Evolutionary conservation across 2,113 vertebrate genomes (phyloP).

Genomic region (Heloderma charlesbogerti): DNA sequence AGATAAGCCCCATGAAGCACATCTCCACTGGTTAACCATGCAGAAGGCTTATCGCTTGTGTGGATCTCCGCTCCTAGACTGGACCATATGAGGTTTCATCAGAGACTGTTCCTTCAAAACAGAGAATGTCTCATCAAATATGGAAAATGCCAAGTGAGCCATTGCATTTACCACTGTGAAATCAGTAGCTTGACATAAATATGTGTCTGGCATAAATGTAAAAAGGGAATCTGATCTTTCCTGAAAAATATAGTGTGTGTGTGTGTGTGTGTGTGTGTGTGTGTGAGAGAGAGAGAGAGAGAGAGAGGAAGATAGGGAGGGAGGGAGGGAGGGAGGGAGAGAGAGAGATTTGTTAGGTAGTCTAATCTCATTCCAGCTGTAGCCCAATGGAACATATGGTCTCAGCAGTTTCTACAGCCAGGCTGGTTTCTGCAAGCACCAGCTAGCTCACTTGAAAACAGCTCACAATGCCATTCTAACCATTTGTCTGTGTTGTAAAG

Average conservation of each 20-base stretch:
- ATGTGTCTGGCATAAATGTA: neutral
- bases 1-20: neutral
- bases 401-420: conserved; percentile 1
- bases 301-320: no score
- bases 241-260: neutral
- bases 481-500: neutral
- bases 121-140: neutral
- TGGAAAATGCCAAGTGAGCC: neutral
- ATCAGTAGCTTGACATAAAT: neutral
- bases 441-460: conserved; percentile 1
- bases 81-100: neutral
- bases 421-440: neutral
- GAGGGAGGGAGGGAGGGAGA: no score
- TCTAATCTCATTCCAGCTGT: neutral
- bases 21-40: neutral
- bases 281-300: no score
- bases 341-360: neutral
- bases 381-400: neutral
- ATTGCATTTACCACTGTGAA: neutral
- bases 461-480: conserved; percentile 19
- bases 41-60: neutral
- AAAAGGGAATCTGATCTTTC: neutral
- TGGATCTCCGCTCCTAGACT: neutral
- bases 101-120: neutral
- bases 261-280: neutral